A percentile compares a stretch with the other conserved stretches of the same genome.
These are phyloP conservation scores for Sylvilagus floridanus DNA, from an alignment of 2,797 vertebrate species.

Conservation along the genomic window DNA sequence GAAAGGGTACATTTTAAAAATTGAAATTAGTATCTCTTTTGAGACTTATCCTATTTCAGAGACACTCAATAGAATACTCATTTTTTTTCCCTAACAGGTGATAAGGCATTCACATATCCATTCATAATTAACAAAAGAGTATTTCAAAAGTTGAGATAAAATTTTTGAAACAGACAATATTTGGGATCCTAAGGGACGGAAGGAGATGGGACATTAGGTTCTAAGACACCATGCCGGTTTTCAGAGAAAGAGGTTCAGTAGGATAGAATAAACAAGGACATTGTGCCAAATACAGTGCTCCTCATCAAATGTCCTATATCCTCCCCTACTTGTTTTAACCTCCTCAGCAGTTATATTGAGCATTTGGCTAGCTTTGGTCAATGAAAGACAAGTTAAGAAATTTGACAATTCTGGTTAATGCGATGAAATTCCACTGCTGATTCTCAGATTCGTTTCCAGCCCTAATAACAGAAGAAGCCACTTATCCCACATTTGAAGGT, in stretches of 20 bases:
- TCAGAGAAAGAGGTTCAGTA: background rate
- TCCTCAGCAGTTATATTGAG: background rate
- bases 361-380: background rate
- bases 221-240: background rate
- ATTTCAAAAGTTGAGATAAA: background rate
- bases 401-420: background rate
- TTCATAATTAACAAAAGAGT: background rate
- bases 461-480: background rate
- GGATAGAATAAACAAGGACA: background rate
- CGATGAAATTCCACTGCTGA: background rate
- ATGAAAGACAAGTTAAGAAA: background rate
- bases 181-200: background rate
- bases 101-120: background rate
- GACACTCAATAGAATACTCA: background rate
- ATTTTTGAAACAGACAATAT: background rate
- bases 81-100: background rate
- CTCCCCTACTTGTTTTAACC: background rate
- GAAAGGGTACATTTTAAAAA: background rate
- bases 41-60: slow-evolving; percentile 2
- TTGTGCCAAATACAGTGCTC: background rate
- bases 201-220: background rate
- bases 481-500: background rate
- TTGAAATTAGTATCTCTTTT: slow-evolving; percentile 10
- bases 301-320: background rate
- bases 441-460: background rate